Evolutionary conservation across 1,140 invertebrate species (phyloP).

Genomic region (Saccostrea glomerata): DNA sequence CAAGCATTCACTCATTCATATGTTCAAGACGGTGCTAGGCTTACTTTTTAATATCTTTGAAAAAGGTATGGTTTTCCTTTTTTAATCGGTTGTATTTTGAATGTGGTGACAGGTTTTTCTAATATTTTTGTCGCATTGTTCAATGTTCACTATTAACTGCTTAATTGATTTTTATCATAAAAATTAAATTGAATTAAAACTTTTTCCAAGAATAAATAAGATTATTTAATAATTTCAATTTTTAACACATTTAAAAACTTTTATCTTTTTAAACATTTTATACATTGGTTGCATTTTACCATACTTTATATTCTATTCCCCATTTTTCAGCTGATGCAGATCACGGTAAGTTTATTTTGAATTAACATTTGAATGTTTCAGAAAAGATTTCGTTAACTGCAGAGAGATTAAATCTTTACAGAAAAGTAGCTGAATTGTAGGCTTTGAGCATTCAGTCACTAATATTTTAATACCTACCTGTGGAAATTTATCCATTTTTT

Average conservation of each 20-base stretch:
- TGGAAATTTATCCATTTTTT: too few species aligned
- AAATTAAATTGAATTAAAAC: neutral
- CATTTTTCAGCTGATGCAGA: slow-evolving; percentile 24
- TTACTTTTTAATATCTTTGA: neutral
- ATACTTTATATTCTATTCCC: neutral
- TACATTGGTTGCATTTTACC: neutral
- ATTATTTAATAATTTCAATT: neutral
- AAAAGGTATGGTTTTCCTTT: neutral
- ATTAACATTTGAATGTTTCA: too few species aligned
- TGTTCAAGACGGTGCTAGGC: neutral
- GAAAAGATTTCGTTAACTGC: too few species aligned
- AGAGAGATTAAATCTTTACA: too few species aligned
- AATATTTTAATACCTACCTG: too few species aligned
- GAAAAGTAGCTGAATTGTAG: too few species aligned
- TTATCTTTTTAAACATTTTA: too few species aligned
- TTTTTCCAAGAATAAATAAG: neutral
- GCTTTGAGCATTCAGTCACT: too few species aligned
- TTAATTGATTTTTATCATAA: too few species aligned
- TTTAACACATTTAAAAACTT: too few species aligned
- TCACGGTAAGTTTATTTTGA: neutral
- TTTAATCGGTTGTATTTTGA: neutral
- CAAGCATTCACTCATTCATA: neutral
- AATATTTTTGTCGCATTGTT: neutral
- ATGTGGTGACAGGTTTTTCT: neutral
- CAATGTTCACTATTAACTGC: neutral